Evolutionary conservation across 2,113 vertebrate genomes (phyloP), one percentile per base, ranked within the genome.

Genomic region (Ursus arctos): DNA sequence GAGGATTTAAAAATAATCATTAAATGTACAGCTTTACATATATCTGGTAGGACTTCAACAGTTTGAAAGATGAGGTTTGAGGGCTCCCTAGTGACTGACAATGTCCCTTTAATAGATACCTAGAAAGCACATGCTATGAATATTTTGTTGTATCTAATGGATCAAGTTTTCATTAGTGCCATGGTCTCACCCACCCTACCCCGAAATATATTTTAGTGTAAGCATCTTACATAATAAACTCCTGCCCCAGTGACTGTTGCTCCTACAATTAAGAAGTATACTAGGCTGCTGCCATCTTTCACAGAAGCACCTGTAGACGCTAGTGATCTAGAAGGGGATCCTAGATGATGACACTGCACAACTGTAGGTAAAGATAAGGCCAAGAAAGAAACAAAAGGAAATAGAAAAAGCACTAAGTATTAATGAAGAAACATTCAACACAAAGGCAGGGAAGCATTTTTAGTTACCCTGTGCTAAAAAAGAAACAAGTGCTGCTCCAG

Each of bases 251-350:
- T 92, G 97, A 97, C 98, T 80, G 99, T 91, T 96, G 98, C 99
- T 98, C 99, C 99, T 98, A 99, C 98, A 98, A 99, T 97, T 97
- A 99, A 98, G 96, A 98, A 96, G 53, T 99, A 99, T 63, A 99
- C 92, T n/a, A 99, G 97, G 96, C 99, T 99, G 96, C 99, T 99
- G 91, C 98, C 97, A 71, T 99, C 98, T 97, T 99, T 99, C 85
- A 99, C 99, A 90, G 98, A 97, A 88, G 98, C 98, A 97, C 99
- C 99, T 22, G 99, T 96, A 91, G 99, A 99, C 98, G 98, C 99
- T 98, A 99, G 99, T 76, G 99, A 98, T 98, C 98, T 99, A 98
- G 98, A 99, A 98, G 98, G 98, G 98, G 97, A 97, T 98, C 98
- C 98, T 96, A 98, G 98, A 10, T 98, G 98, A 94, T 96, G 98